Evolutionary conservation across 2,888 invertebrate species (phyloP), one percentile per base, ranked within the genome.

Genomic region (Luffia ferchaultella): DNA sequence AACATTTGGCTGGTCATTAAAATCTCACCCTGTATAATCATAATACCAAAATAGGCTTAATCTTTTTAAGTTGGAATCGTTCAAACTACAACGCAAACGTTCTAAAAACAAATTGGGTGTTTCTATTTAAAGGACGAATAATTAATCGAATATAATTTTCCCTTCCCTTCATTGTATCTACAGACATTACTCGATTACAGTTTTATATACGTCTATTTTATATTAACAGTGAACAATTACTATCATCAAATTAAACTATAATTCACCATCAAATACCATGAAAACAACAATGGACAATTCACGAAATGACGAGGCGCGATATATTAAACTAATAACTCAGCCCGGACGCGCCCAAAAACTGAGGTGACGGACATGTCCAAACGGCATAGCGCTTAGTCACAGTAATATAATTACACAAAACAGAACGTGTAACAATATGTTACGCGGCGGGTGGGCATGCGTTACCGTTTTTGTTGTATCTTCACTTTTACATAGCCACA

Each of bases 241-340:
- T n/a, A n/a, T n/a, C n/a, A 30, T 7, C 30, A 30, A 30, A 30
- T 30, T 7, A 12, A 30, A 30, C 3, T 30, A 30, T 30, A 7
- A 30, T 7, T 30, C 30, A 30, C 30, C 12, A 12, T 30, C 12
- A 7, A 30, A n/a, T n/a, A n/a, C n/a, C n/a, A n/a, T n/a, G 30
- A 30, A 30, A 3, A 30, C 12, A 30, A 30, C 30, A 30, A 30
- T 30, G 12, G 30, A 12, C 30, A 30, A 30, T 30, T 30, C 3
- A 30, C 12, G 53, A 60, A 51, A 48, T 49, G 62, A 60, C 60
- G 57, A 65, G 68, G 69, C 70, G 68, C 76, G 75, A 77, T 71
- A 71, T 70, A 76, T 76, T 70, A 66, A 66, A 59, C 55, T 63
- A 64, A 76, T 76, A 65, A 65, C 68, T 77, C 74, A 76, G 59